phyloP scores from a whole-genome alignment of 2,113 vertebrate genomes.

The Phalacrocorax aristotelis region DNA sequence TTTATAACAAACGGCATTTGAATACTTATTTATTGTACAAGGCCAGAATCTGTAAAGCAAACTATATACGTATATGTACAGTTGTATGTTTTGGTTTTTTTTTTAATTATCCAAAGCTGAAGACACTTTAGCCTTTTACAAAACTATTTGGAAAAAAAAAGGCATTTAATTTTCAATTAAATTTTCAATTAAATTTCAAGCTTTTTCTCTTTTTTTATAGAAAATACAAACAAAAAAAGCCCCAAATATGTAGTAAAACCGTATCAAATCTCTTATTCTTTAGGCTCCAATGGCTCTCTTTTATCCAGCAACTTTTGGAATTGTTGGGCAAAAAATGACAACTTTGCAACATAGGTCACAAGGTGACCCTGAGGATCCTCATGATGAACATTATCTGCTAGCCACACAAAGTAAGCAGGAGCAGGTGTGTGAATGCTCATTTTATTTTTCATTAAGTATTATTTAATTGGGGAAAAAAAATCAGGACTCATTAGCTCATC shows the following conservation, averaged over 20 bases:
- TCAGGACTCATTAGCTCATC: neutral
- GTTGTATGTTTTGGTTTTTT: neutral
- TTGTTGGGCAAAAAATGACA: slow-evolving; percentile 97
- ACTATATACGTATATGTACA: neutral
- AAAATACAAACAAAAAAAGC: neutral
- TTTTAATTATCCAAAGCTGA: neutral
- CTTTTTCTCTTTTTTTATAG: neutral
- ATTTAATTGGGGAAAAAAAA: neutral
- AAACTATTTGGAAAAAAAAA: neutral
- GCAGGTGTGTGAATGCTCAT: slow-evolving; percentile 77
- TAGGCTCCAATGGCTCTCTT: slow-evolving; percentile 98
- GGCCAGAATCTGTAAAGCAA: neutral
- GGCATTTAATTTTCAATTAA: neutral
- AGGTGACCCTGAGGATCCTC: slow-evolving; percentile 92
- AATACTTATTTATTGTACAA: neutral
- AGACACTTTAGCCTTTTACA: neutral
- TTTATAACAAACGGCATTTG: neutral
- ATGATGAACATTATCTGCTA: slow-evolving; percentile 95
- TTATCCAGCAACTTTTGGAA: slow-evolving; percentile 96
- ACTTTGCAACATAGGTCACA: slow-evolving; percentile 90
- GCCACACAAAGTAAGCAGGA: slow-evolving; percentile 98
- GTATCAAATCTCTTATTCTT: neutral
- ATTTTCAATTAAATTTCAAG: neutral
- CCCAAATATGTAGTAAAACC: neutral
- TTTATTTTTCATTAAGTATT: neutral